Evolutionary conservation across 1,140 invertebrate genomes (phyloP).

Genomic region (Forficula auricularia): DNA sequence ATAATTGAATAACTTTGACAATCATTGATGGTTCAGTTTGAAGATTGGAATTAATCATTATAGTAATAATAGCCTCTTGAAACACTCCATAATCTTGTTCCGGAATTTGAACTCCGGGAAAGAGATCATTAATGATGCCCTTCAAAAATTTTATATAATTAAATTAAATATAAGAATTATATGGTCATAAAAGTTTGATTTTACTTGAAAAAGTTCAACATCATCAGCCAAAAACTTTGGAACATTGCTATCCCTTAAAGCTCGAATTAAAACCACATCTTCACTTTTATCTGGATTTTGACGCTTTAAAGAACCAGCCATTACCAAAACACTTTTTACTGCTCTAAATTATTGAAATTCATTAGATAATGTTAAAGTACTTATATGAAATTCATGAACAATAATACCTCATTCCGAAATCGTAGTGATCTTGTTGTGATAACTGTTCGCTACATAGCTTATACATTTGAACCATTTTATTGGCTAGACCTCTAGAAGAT

Average conservation of each 20-base stretch:
- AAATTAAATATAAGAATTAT: neutral
- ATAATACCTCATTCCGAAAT: constrained; percentile 71
- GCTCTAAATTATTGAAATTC: constrained; percentile 21
- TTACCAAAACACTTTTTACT: constrained; percentile 50
- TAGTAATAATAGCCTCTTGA: constrained; percentile 33
- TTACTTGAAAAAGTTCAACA: constrained; percentile 49
- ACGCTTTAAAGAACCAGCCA: constrained; percentile 75
- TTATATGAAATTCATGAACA: neutral
- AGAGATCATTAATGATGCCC: constrained; percentile 77
- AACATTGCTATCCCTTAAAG: constrained; percentile 76
- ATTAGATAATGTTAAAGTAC: neutral
- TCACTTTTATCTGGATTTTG: constrained; percentile 65
- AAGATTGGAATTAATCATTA: constrained; percentile 33
- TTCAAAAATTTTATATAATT: constrained; percentile 24
- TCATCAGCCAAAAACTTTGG: constrained; percentile 82
- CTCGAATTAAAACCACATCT: constrained; percentile 60
- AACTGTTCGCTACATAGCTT: constrained; percentile 81
- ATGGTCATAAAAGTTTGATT: neutral
- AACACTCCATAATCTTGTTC: constrained; percentile 60
- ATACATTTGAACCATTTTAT: constrained; percentile 85
- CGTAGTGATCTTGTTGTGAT: constrained; percentile 83
- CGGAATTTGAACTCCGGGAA: constrained; percentile 65
- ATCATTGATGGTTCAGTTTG: constrained; percentile 45
- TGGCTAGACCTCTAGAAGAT: constrained; percentile 61
- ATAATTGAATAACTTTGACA: constrained; percentile 64